A percentile compares a stretch with the other conserved stretches of the same genome.
Conservation (phyloP, 2,113 vertebrate genomes). For the Speoplatyrhinus poulsoni region DNA sequence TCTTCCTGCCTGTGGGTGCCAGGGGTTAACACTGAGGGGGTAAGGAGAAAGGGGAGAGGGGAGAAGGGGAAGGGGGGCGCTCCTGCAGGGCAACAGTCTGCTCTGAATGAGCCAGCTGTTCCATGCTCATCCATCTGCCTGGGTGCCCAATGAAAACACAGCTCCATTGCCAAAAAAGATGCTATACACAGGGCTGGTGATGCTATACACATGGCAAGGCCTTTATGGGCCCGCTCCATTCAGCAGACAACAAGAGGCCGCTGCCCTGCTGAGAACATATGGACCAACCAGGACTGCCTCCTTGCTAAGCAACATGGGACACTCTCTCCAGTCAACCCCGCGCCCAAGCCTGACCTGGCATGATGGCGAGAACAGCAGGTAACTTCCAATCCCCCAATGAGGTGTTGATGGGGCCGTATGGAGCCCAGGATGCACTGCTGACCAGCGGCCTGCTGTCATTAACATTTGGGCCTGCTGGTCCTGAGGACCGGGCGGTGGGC, state of each 20-base stretch:
- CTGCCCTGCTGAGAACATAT: slow-evolving; percentile 57
- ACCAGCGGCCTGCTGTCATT: slow-evolving; percentile 44
- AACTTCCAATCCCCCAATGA: slow-evolving; percentile 41
- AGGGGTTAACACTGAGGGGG: slow-evolving; percentile 56
- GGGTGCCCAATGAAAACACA: slow-evolving; percentile 41
- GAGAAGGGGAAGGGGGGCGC: slow-evolving; percentile 34
- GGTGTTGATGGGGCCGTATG: slow-evolving; percentile 51
- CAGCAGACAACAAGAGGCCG: slow-evolving; percentile 52
- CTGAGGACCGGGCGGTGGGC: slow-evolving; percentile 16
- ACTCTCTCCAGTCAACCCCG: slow-evolving; percentile 33
- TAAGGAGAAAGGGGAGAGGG: slow-evolving; percentile 41
- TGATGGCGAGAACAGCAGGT: slow-evolving; percentile 28
- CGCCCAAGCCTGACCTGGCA: slow-evolving; percentile 19
- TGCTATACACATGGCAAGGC: slow-evolving; percentile 31
- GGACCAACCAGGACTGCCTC: slow-evolving; percentile 37
- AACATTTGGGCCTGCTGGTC: slow-evolving; percentile 58
- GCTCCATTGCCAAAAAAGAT: slow-evolving; percentile 42
- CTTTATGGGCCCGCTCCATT: slow-evolving; percentile 43
- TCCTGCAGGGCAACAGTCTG: slow-evolving; percentile 68
- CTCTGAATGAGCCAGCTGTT: slow-evolving; percentile 70
- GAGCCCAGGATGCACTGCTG: slow-evolving; percentile 27
- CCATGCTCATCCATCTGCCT: slow-evolving; percentile 47
- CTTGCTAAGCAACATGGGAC: slow-evolving; percentile 33
- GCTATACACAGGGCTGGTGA: slow-evolving; percentile 7
- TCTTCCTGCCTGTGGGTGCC: slow-evolving; percentile 55